These are phyloP conservation scores for Rattus norvegicus DNA, from an alignment of 2,113 vertebrate species.

Conservation along the genomic window GRCr8 NC_086038.1:44987001-44987500, in stretches of 20 bases:
- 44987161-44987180: too few species aligned
- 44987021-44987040: too few species aligned
- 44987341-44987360: neutral
- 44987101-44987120: neutral
- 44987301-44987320: neutral
- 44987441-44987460: neutral
- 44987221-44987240: neutral
- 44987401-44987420: neutral
- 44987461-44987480: neutral
- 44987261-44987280: neutral
- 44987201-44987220: neutral
- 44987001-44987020: neutral
- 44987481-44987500: neutral
- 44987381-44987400: neutral
- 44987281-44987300: neutral
- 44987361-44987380: neutral
- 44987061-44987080: too few species aligned
- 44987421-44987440: neutral
- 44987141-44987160: neutral
- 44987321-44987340: neutral
- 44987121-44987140: neutral
- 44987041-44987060: neutral
- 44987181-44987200: neutral
- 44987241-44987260: neutral
- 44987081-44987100: neutral